Conservation (phyloP, 2,888 invertebrate species). For the Nomada goodeniana region DNA sequence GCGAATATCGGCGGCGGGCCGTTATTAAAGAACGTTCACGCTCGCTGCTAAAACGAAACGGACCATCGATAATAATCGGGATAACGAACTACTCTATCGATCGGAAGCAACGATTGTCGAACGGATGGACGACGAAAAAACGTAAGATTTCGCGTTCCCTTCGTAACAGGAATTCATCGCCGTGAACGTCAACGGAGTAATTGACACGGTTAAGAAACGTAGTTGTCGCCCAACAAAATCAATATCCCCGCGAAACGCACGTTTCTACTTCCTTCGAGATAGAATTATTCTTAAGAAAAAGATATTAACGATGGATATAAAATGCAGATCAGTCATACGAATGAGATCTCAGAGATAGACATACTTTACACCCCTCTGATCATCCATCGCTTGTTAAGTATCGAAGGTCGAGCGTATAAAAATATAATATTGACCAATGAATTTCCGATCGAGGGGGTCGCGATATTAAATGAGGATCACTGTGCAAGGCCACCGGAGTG, state of each 20-base stretch:
- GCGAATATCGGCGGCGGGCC: neutral
- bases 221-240: neutral
- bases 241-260: no score
- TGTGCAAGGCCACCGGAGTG: constrained; percentile 64
- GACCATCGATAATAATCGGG: constrained; percentile 16
- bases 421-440: constrained; percentile 46
- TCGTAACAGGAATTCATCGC: constrained; percentile 11
- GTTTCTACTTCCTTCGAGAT: no score
- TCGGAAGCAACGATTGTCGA: neutral
- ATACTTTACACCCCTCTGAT: neutral
- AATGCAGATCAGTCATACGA: no score
- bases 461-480: constrained; percentile 61
- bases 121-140: neutral
- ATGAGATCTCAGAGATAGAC: no score
- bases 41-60: constrained; percentile 30
- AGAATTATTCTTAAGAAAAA: no score
- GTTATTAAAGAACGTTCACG: constrained; percentile 40
- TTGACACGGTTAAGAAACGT: constrained; percentile 10
- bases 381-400: constrained; percentile 8
- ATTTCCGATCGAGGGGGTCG: constrained; percentile 28
- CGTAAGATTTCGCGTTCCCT: constrained; percentile 5
- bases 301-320: no score
- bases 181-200: constrained; percentile 11
- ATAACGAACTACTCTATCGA: neutral
- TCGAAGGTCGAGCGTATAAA: constrained; percentile 25